These are phyloP conservation scores for Budorcas taxicolor DNA, from an alignment of 2,113 vertebrate genomes.

Conservation along the genomic window DNA sequence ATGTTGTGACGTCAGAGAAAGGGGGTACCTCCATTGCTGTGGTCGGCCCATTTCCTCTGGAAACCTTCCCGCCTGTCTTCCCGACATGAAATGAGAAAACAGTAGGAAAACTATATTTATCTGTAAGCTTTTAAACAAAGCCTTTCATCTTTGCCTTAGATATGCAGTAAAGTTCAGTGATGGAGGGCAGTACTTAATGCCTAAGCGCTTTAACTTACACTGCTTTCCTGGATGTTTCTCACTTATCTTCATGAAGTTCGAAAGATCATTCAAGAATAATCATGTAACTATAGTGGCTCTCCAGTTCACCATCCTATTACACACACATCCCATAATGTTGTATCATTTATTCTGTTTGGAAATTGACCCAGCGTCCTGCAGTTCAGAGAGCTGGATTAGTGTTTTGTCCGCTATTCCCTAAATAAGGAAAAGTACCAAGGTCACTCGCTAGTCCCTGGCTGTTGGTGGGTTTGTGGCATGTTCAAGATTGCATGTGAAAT, in stretches of 20 bases:
- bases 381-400: not conserved
- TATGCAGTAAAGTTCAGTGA: not conserved
- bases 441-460: slow-evolving; percentile 30
- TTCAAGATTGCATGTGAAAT: slow-evolving; percentile 53
- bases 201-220: not conserved
- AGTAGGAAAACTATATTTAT: not conserved
- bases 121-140: not conserved
- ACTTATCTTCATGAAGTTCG: not conserved
- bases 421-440: not conserved
- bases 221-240: not conserved
- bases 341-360: not conserved
- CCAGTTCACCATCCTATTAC: not conserved
- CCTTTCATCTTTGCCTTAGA: not conserved
- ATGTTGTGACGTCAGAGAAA: not conserved
- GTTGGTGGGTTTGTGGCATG: slow-evolving; percentile 39
- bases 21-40: no score
- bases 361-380: not conserved
- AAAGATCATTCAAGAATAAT: not conserved
- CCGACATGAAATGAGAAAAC: not conserved
- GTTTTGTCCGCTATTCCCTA: not conserved
- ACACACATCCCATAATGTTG: not conserved
- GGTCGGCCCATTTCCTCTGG: not conserved
- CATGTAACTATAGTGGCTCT: not conserved
- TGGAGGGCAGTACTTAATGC: not conserved
- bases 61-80: not conserved